Base-by-base conservation (phyloP, 2,797 vertebrate species). In the Mallotus villosus region DNA sequence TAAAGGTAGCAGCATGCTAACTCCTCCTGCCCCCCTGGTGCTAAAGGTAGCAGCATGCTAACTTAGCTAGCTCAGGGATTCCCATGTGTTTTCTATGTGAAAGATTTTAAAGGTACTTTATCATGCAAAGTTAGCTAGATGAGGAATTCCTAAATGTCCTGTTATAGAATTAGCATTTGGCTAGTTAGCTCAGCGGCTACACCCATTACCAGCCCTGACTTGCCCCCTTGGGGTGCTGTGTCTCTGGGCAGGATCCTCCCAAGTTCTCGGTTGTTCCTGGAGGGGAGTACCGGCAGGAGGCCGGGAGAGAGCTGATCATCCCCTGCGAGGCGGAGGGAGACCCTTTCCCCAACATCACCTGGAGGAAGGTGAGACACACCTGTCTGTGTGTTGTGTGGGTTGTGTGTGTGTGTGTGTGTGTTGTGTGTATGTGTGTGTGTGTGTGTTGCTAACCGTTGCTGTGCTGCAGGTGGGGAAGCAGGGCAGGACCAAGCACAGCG, bases 221-320 rank as follows among this genome's bases (percentile, higher is more conserved):
- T 2, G 19, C 63, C 34, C 63, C n/a, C 3, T 12, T 46, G 34
- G 34, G 65, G 46, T 19, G 16, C 49, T 55, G 21, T 78, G 8
- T 34, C 46, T 8, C 4, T 73, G 68, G 65, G 11, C 75, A 99
- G 97, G 97, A 98, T 83, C 97, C 97, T 87, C 97, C 97, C 82
- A 99, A 98, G 92, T 98, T 99, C 88, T 96, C 97, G 90, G 97
- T 99, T 95, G 97, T 99, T 94, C 97, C 97, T 86, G 97, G 96
- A 92, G 97, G 97, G 94, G 97, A 99, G 90, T 99, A 99, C 89
- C 95, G 97, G 90, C 97, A 99, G 91, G 97, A 99, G 91, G 95
- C 95, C 63, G 97, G 97, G 87, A 95, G 97, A 93, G 97, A 99
- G 85, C 94, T 99, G 82, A 92, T 97, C 84, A 97, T 99, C 85